Conservation (phyloP, 2,797 vertebrate species). For the Muraenolepis orangiensis region DNA sequence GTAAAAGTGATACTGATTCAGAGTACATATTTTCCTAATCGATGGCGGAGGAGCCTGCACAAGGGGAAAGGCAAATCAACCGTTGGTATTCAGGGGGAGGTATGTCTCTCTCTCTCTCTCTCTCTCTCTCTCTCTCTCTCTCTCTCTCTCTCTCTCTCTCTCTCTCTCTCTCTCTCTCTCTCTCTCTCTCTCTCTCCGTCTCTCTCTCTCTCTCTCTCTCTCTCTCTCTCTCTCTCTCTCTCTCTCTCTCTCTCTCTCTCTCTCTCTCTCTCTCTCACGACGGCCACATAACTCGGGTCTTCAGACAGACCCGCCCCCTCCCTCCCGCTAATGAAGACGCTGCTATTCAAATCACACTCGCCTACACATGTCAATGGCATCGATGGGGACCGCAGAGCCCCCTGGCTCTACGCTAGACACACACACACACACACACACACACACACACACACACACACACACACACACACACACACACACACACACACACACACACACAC, state of each 20-base stretch:
- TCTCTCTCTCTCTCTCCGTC: too few species aligned
- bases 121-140: too few species aligned
- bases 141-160: too few species aligned
- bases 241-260: too few species aligned
- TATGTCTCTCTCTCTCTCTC: too few species aligned
- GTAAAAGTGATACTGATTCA: slow-evolving; percentile 67
- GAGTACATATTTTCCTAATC: slow-evolving; percentile 76
- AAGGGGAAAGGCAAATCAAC: slow-evolving; percentile 60
- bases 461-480: too few species aligned
- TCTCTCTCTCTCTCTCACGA: slow-evolving; percentile 55
- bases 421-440: too few species aligned
- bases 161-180: too few species aligned
- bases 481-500: too few species aligned
- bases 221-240: too few species aligned
- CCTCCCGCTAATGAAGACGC: slow-evolving; percentile 66
- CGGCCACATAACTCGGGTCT: slow-evolving; percentile 68
- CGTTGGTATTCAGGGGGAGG: slow-evolving; percentile 71
- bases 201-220: too few species aligned
- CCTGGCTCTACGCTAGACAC: slow-evolving; percentile 22
- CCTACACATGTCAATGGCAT: slow-evolving; percentile 70
- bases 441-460: too few species aligned
- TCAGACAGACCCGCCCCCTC: slow-evolving; percentile 48
- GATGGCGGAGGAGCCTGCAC: slow-evolving; percentile 63
- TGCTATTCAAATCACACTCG: slow-evolving; percentile 67
- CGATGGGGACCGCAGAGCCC: slow-evolving; percentile 48